Conservation (phyloP, 2,797 vertebrate species). For the Aldrovandia affinis region DNA sequence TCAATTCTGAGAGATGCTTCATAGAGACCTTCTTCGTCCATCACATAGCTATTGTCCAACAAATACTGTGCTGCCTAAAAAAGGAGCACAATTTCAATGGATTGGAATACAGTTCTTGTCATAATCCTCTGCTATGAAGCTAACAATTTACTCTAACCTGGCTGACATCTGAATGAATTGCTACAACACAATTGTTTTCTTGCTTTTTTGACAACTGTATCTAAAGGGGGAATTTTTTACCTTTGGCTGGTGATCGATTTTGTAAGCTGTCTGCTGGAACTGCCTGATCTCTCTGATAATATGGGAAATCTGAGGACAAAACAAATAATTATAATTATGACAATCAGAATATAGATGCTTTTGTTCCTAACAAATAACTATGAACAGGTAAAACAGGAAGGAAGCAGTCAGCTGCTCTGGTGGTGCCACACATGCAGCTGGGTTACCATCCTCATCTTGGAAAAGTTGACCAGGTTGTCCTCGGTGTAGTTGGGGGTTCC, state of each 20-base stretch:
- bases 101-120: no score
- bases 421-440: no score
- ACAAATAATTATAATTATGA: constrained; percentile 5
- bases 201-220: no score
- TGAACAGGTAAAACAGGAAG: background rate
- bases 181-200: background rate
- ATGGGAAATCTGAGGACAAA: constrained; percentile 86
- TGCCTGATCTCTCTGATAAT: constrained; percentile 98
- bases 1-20: constrained; percentile 94
- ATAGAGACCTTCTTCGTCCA: constrained; percentile 95
- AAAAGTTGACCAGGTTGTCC: constrained; percentile 97
- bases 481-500: constrained; percentile 97
- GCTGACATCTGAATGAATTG: no score
- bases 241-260: constrained; percentile 95
- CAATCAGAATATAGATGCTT: no score
- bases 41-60: constrained; percentile 85
- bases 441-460: constrained; percentile 98
- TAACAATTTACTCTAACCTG: background rate
- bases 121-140: background rate
- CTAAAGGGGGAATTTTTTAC: constrained; percentile 60
- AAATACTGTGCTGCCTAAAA: constrained; percentile 89
- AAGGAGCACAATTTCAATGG: background rate
- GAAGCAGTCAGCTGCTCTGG: no score
- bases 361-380: no score
- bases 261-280: constrained; percentile 97